Base-by-base conservation (phyloP, 1,140 invertebrate genomes). In the Teleogryllus occipitalis region DNA sequence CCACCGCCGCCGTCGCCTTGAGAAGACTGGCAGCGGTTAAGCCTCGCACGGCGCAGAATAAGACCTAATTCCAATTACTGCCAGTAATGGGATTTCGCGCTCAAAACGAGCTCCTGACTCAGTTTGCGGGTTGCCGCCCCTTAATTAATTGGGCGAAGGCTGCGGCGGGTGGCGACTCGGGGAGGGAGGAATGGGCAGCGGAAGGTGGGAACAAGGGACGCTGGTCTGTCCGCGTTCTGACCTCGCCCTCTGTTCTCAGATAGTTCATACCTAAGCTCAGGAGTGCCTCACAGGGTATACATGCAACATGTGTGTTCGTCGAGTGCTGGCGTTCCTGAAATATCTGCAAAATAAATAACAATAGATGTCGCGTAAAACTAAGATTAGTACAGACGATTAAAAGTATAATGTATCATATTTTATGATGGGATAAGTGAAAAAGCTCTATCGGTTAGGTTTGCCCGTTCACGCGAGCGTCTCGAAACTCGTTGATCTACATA, bases 11-110 rank as follows among this genome's bases (percentile, higher is more conserved):
- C 54, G 10, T 7, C 54, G 18, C 54, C 54, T 65, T 65, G 54
- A 65, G 54, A 18, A 65, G 54, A 65, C 54, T 14, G 54, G 54
- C 54, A 65, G 54, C 18, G 54, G 54, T 65, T 65, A 65, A 65
- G 54, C 54, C 18, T 65, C 18, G 54, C 54, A 18, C 18, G 10
- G 18, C 54, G 47, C 27, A 76, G 75, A 76, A 76, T 76, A 76
- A 76, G 27, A 76, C 75, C 75, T 76, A 76, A 76, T 76, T 76
- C 75, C 75, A 76, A 76, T 76, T 76, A 76, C 75, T 46, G 15
- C 47, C 22, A 8, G 22, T 76, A 76, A 76, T 76, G 75, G 75
- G 75, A 27, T 76, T 76, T 76, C 22, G 75, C 46, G 14, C 47
- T 75, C 39, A 18, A 76, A 76, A 76, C 47, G 21, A 76, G 47